Base-by-base conservation (phyloP, 2,113 vertebrate genomes). In the Sminthopsis crassicaudata region DNA sequence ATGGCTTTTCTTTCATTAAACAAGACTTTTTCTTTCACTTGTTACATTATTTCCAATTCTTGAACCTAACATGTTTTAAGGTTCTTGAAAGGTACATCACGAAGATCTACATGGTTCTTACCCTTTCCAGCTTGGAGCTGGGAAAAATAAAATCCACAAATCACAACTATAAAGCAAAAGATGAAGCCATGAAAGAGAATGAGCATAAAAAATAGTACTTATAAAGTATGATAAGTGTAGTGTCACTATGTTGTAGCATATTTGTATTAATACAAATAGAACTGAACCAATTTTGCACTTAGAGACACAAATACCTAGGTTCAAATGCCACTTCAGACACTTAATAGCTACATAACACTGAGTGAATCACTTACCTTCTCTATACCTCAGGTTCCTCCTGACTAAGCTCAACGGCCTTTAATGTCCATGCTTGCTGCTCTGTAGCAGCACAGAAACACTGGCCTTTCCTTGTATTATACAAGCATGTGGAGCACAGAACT, bases 201-300 rank as follows among this genome's bases (percentile, higher is more conserved):
- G 90, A 89, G 25, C 30, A 91, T 26, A 23, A 95, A 94, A 90
- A 93, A 92, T 94, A 95, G 93, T 76, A 89, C 92, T 19, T 95
- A 96, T 6, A 7, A 91, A 42, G 84, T 51, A 2, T 16, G 92
- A 11, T 46, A 76, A 91, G 90, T n/a, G n/a, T n/a, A n/a, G n/a
- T n/a, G n/a, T n/a, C n/a, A n/a, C n/a, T n/a, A n/a, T 10, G 92
- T 89, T 97, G 93, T 23, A 42, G 16, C 2, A 42, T 42, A 84
- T 42, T 84, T 76, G 22, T 84, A 42, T 42, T 84, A 42, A 16
- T 42, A 84, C n/a, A 84, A 84, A 84, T 23, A 84, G n/a, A 42
- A 84, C 6, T 42, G 19, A 84, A 42, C 8, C 27, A 84, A 42
- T 22, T 42, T 42, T 84, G 67, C 1, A 8, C 67, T 84, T 84